A percentile compares a stretch with the other conserved stretches of the same genome.
phyloP scores from a whole-genome alignment of 2,888 invertebrate genomes.

The Busseola fusca region DNA sequence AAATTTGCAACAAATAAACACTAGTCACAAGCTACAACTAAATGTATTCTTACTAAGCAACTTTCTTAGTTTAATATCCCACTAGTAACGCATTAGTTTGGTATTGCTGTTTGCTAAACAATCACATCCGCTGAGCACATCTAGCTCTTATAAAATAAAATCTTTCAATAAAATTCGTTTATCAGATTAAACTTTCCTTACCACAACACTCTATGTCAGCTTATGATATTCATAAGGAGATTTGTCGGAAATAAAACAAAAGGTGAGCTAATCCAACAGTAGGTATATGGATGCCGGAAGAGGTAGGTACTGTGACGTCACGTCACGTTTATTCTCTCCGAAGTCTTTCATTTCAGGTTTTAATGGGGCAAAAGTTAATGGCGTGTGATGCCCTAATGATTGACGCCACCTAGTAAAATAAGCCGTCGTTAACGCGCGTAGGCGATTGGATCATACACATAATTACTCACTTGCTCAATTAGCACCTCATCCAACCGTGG shows the following conservation, averaged over 20 bases:
- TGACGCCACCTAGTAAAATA: conserved; percentile 52
- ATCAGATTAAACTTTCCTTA: conserved; percentile 19
- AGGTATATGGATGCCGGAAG: conserved; percentile 6
- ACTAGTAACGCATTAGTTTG: conserved; percentile 7
- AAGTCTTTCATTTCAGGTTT: conserved; percentile 23
- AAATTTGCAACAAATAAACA: not conserved
- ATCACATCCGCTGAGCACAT: conserved; percentile 28
- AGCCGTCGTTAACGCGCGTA: conserved; percentile 41
- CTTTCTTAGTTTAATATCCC: conserved; percentile 4
- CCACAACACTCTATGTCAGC: not conserved
- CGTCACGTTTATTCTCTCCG: conserved; percentile 32
- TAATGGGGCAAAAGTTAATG: conserved; percentile 46
- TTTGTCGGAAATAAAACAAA: conserved; percentile 22
- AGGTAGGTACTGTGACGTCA: conserved; percentile 24
- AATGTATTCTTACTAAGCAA: not conserved
- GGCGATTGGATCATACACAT: conserved; percentile 46
- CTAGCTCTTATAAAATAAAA: conserved; percentile 35
- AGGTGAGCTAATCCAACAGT: conserved; percentile 6
- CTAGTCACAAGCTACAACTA: not conserved
- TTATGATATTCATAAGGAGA: conserved; percentile 1
- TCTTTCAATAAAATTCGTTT: conserved; percentile 5
- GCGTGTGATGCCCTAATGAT: conserved; percentile 48
- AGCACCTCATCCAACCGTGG: conserved; percentile 40
- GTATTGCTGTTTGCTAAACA: conserved; percentile 40
- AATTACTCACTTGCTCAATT: conserved; percentile 57